These are phyloP conservation scores for Protosalanx chinensis DNA, from an alignment of 2,797 vertebrate species.

Conservation along the genomic window DNA sequence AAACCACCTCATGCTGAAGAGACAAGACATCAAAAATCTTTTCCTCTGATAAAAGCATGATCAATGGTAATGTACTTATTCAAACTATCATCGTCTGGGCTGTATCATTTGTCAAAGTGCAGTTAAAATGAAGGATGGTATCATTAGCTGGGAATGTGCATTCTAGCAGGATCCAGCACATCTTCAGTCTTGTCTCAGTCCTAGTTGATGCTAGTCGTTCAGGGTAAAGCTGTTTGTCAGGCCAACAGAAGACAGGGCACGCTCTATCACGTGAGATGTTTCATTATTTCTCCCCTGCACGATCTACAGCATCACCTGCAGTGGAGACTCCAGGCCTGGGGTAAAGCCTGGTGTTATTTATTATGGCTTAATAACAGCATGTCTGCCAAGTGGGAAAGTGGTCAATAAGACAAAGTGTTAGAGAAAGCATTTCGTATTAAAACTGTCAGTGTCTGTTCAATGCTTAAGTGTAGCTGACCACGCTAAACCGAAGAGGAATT, in stretches of 20 bases:
- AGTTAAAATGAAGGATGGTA: conserved; percentile 36
- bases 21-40: conserved; percentile 36
- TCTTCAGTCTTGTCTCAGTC: too few relatives aligned
- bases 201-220: conserved; percentile 6
- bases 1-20: conserved; percentile 40
- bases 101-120: conserved; percentile 48
- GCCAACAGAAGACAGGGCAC: conserved; percentile 28
- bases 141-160: conserved; percentile 6
- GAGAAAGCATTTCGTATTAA: conserved; percentile 54
- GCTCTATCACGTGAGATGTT: conserved; percentile 35
- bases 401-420: conserved; percentile 60
- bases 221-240: conserved; percentile 11
- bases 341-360: conserved; percentile 54
- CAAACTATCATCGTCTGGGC: conserved; percentile 31
- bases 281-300: conserved; percentile 49
- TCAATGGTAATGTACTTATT: conserved; percentile 46
- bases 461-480: conserved; percentile 42
- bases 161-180: not conserved
- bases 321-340: conserved; percentile 32
- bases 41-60: conserved; percentile 32
- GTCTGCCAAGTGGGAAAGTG: conserved; percentile 54
- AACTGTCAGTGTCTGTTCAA: conserved; percentile 61
- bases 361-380: conserved; percentile 60
- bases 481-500: conserved; percentile 47
- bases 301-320: conserved; percentile 48